Evolutionary conservation across 2,113 vertebrate genomes (phyloP).

Genomic region (Platysternon megacephalum): DNA sequence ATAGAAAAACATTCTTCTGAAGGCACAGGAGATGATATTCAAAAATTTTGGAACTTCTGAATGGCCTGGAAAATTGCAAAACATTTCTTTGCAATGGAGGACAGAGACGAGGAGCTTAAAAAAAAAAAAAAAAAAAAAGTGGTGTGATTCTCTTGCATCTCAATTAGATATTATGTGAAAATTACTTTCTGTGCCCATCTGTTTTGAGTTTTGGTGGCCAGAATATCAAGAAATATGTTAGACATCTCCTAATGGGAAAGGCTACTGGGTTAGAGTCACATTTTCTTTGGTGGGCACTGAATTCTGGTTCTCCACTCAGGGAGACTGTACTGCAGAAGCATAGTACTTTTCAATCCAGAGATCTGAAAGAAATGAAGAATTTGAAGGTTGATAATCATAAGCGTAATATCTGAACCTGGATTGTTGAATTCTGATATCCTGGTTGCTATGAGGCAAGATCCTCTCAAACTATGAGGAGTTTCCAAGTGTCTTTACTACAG

Average conservation of each 20-base stretch:
- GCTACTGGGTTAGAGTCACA: neutral
- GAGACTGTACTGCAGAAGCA: neutral
- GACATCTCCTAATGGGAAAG: neutral
- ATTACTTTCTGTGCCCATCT: neutral
- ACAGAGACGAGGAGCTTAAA: neutral
- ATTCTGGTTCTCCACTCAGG: neutral
- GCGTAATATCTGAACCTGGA: neutral
- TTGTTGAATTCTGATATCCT: neutral
- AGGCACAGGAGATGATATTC: accelerated
- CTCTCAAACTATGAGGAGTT: neutral
- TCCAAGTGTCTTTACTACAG: neutral
- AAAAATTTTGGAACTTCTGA: neutral
- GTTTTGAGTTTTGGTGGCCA: neutral
- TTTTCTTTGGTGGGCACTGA: neutral
- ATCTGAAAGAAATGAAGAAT: neutral
- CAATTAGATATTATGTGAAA: neutral
- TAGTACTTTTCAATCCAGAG: neutral
- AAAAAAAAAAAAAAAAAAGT: neutral
- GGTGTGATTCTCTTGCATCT: neutral
- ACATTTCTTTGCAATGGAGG: neutral
- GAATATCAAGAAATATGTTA: neutral
- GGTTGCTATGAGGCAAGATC: neutral
- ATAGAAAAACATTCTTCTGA: neutral
- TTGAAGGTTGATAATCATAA: neutral
- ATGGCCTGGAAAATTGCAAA: neutral